These are phyloP conservation scores for Camponotus fellah DNA, from an alignment of 2,888 invertebrate genomes.

Conservation along the genomic window DNA sequence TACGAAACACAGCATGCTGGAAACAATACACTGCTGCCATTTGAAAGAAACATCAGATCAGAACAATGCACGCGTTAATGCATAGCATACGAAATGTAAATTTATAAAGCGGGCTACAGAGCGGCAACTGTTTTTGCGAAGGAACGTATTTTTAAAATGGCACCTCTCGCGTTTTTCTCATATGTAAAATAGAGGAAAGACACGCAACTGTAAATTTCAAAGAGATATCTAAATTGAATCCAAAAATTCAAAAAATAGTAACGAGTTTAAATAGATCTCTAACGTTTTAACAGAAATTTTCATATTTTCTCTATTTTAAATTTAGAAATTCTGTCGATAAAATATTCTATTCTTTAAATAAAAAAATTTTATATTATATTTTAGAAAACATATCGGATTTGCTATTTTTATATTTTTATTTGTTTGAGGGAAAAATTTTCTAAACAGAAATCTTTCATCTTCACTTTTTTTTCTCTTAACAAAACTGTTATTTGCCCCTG, in stretches of 20 bases:
- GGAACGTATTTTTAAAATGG: conserved; percentile 6
- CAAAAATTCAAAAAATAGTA: neutral
- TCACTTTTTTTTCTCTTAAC: neutral
- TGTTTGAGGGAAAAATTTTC: neutral
- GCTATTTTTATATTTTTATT: neutral
- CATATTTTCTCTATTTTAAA: neutral
- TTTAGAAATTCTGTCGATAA: neutral
- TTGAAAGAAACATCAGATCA: conserved; percentile 1
- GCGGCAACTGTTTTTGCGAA: neutral
- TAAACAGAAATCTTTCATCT: neutral
- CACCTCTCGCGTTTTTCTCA: neutral
- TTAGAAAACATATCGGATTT: neutral
- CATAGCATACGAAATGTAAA: neutral
- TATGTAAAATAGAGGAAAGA: conserved; percentile 2
- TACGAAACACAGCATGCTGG: neutral
- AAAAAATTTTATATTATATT: no score
- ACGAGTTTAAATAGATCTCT: neutral
- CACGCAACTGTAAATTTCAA: conserved; percentile 34
- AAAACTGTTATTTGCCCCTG: neutral
- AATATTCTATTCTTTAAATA: neutral
- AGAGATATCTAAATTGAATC: conserved; percentile 26
- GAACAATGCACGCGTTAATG: conserved; percentile 13
- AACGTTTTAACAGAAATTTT: neutral
- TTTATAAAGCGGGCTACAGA: conserved; percentile 16
- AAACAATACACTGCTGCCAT: neutral